Evolutionary conservation across 64 coral and sea anemone species (phyloP).

Genomic region (Stylophora pistillata): DNA sequence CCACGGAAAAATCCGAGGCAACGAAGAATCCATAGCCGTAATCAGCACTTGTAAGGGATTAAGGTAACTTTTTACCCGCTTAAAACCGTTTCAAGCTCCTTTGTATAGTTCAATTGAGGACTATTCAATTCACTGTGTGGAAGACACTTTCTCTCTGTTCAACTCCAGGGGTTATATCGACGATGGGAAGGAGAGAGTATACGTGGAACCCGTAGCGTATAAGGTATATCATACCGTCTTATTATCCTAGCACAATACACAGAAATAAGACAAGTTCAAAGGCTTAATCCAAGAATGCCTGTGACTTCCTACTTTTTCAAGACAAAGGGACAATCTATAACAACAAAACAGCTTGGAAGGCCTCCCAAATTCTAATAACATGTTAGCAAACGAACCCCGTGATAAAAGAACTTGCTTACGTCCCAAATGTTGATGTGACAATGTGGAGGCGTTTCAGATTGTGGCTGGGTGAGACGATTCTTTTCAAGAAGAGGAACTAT

Average conservation of each 20-base stretch:
- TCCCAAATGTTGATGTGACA: too few species aligned
- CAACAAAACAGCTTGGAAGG: too few species aligned
- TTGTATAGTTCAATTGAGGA: too few species aligned
- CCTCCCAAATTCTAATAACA: too few species aligned
- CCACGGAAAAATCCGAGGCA: conserved; percentile 26
- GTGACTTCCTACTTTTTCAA: too few species aligned
- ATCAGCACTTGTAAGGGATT: conserved; percentile 38
- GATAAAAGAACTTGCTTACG: too few species aligned
- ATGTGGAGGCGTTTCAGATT: too few species aligned
- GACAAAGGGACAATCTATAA: too few species aligned
- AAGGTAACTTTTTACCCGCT: conserved; percentile 3
- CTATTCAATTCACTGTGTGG: neutral
- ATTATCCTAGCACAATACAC: neutral
- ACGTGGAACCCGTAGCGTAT: neutral
- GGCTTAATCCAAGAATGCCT: neutral
- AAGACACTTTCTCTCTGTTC: neutral
- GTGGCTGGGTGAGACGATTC: too few species aligned
- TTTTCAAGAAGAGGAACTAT: too few species aligned
- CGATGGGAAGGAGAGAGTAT: neutral
- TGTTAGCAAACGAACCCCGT: too few species aligned
- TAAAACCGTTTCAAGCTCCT: neutral
- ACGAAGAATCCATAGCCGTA: conserved; percentile 9
- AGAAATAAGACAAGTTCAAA: neutral
- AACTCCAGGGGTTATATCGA: conserved; percentile 20
- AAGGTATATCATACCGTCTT: neutral